phyloP scores from a whole-genome alignment of 2,113 vertebrate species.

The Engraulis encrasicolus region DNA sequence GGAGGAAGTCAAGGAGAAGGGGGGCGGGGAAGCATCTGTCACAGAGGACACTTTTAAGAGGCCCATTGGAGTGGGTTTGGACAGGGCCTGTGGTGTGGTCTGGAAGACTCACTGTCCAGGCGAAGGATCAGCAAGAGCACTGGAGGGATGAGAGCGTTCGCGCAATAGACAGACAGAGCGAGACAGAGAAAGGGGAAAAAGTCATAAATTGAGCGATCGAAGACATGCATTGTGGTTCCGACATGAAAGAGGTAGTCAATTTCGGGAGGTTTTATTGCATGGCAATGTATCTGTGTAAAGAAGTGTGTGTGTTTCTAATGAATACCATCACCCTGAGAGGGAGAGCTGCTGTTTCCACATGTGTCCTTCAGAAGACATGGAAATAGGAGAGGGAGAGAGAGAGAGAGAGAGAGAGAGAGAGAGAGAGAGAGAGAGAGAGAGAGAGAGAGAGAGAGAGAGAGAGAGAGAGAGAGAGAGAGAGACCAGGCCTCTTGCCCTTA shows the following conservation, averaged over 20 bases:
- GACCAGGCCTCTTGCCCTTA: neutral
- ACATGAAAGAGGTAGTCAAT: conserved; percentile 48
- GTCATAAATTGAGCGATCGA: conserved; percentile 45
- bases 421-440: neutral
- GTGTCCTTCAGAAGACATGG: conserved; percentile 17
- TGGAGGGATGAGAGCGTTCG: conserved; percentile 27
- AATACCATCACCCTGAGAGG: conserved; percentile 35
- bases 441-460: conserved; percentile 9
- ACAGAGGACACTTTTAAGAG: conserved; percentile 33
- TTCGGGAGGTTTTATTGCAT: conserved; percentile 48
- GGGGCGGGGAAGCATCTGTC: conserved; percentile 38
- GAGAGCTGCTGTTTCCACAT: conserved; percentile 45
- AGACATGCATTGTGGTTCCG: conserved; percentile 45
- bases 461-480: neutral
- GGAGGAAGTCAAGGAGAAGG: conserved; percentile 38
- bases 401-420: conserved; percentile 4
- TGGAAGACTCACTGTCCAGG: conserved; percentile 48
- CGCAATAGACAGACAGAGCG: conserved; percentile 18
- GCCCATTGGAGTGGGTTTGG: conserved; percentile 38
- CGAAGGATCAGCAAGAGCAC: conserved; percentile 33
- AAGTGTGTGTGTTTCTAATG: conserved; percentile 40
- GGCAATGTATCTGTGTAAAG: conserved; percentile 47
- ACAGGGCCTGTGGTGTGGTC: conserved; percentile 37
- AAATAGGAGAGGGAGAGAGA: neutral
- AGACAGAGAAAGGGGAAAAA: conserved; percentile 36